These are phyloP conservation scores for Eupsilia transversa DNA, from an alignment of 2,888 invertebrate genomes.

Conservation along the genomic window DNA sequence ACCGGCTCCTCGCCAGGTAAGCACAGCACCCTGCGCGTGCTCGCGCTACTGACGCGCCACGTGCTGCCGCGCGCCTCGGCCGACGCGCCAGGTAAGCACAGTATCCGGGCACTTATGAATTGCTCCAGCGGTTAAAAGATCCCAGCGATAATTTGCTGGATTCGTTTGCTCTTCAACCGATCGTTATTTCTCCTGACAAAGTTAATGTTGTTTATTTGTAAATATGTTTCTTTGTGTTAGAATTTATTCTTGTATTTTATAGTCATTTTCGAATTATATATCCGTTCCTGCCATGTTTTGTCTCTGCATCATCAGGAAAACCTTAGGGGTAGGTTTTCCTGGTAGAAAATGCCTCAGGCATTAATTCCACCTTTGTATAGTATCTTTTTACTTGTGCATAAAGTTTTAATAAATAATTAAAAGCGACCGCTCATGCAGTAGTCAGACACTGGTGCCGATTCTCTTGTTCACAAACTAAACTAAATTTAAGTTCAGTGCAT, in stretches of 20 bases:
- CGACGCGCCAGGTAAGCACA: too few species aligned
- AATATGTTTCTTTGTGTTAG: neutral
- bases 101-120: neutral
- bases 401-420: conserved; percentile 24
- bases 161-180: neutral
- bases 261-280: neutral
- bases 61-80: too few species aligned
- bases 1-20: conserved; percentile 82
- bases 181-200: neutral
- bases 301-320: neutral
- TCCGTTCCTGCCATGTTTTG: too few species aligned
- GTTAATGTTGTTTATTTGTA: neutral
- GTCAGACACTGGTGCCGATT: neutral
- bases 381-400: neutral
- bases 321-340: neutral
- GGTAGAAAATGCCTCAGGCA: neutral
- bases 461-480: too few species aligned
- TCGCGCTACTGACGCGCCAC: too few species aligned
- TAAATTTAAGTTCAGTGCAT: too few species aligned
- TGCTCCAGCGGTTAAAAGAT: neutral
- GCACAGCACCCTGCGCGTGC: neutral
- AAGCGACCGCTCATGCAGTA: neutral
- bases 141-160: neutral
- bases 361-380: neutral
- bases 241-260: neutral